A percentile compares a stretch with the other conserved stretches of the same genome.
These are phyloP conservation scores for Aquatica leii DNA, from an alignment of 2,888 invertebrate genomes.

Conservation along the genomic window DNA sequence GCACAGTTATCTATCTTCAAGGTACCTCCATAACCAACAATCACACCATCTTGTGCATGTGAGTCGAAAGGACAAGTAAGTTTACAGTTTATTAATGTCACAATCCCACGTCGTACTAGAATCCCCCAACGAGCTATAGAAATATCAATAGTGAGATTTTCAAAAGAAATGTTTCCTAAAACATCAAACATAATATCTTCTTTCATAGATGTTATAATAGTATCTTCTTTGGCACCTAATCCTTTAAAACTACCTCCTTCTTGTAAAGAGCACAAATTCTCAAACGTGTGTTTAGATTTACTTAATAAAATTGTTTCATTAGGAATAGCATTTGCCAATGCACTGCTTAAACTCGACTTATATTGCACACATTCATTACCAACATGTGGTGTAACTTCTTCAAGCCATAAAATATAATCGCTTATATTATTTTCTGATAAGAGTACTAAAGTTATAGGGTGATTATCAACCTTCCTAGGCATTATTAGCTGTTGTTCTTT, in stretches of 20 bases:
- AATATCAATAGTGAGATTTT: conserved; percentile 65
- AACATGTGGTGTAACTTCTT: conserved; percentile 58
- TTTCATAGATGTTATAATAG: conserved; percentile 58
- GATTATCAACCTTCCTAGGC: conserved; percentile 23
- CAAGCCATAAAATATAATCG: conserved; percentile 61
- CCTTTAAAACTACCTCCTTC: conserved; percentile 60
- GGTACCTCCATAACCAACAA: conserved; percentile 61
- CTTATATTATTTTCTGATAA: conserved; percentile 61
- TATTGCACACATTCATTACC: conserved; percentile 59
- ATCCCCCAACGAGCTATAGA: conserved; percentile 64
- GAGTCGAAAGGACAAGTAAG: conserved; percentile 63
- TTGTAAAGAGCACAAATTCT: conserved; percentile 63
- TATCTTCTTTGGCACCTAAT: conserved; percentile 44
- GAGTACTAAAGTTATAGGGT: conserved; percentile 58
- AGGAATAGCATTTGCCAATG: conserved; percentile 58
- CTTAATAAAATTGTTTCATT: conserved; percentile 64
- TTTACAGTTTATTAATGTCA: conserved; percentile 63
- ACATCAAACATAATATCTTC: conserved; percentile 66
- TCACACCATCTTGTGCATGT: conserved; percentile 65
- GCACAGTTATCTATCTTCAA: conserved; percentile 62
- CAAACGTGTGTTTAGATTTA: conserved; percentile 62
- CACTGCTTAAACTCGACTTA: conserved; percentile 55
- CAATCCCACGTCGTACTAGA: conserved; percentile 61
- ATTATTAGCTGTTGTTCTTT: conserved; percentile 42
- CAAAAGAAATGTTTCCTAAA: conserved; percentile 62